Percentiles rank a stretch among this genome's conserved stretches.
These are phyloP conservation scores for Phalacrocorax aristotelis DNA, from an alignment of 2,113 vertebrate species.

Conservation along the genomic window DNA sequence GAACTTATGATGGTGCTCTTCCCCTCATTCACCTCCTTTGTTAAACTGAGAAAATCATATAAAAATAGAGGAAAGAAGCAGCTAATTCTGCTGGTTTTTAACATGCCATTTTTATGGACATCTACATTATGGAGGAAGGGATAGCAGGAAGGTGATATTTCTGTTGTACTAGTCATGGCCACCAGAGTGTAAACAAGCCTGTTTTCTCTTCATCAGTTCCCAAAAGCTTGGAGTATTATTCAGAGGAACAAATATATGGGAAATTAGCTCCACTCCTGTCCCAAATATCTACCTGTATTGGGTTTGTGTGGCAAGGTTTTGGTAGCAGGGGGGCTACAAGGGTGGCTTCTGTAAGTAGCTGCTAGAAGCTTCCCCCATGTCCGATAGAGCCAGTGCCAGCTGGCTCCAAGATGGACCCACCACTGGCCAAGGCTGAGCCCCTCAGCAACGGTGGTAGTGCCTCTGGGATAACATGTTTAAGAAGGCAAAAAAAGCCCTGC, in stretches of 20 bases:
- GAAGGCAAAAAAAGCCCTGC: no score
- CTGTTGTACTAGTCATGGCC: not conserved
- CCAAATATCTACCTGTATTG: not conserved
- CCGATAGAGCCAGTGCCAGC: not conserved
- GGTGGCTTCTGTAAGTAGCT: not conserved
- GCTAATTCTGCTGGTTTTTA: not conserved
- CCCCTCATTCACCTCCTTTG: not conserved
- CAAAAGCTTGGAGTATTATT: not conserved
- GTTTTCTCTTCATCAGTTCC: not conserved
- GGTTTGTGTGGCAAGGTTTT: not conserved
- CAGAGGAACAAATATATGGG: not conserved
- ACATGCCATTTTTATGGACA: not conserved
- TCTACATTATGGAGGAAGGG: not conserved
- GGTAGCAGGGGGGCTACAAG: not conserved
- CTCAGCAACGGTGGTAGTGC: not conserved
- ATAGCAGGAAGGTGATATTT: not conserved
- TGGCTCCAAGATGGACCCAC: no score
- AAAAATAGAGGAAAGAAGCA: not conserved
- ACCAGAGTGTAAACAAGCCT: not conserved
- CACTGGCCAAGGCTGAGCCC: not conserved
- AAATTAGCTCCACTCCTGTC: not conserved
- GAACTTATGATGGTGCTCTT: not conserved
- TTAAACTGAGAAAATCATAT: not conserved
- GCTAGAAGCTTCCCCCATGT: not conserved
- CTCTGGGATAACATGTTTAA: not conserved